phyloP scores from a whole-genome alignment of 1,140 invertebrate genomes.

The Dreissena polymorpha region DNA sequence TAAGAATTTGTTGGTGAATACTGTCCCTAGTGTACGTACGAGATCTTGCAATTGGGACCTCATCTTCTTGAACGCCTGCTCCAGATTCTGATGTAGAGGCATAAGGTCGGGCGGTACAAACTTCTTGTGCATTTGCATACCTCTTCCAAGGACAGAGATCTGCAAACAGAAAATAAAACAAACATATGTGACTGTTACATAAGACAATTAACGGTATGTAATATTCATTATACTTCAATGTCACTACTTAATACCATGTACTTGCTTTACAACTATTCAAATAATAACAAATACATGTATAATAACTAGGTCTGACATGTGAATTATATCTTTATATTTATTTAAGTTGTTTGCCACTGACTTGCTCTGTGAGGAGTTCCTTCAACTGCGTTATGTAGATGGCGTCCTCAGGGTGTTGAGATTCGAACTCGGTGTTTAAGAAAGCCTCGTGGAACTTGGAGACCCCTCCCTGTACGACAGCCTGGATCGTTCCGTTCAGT shows the following conservation, averaged over 20 bases:
- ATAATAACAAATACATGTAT: too few relatives aligned
- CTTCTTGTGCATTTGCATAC: constrained; percentile 89
- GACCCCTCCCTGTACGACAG: constrained; percentile 75
- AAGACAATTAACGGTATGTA: too few relatives aligned
- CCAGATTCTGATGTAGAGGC: constrained; percentile 91
- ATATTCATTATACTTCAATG: too few relatives aligned
- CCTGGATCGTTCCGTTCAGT: constrained; percentile 80
- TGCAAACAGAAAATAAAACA: constrained; percentile 65
- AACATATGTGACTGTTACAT: too few relatives aligned
- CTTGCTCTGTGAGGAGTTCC: constrained; percentile 64
- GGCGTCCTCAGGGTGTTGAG: constrained; percentile 65
- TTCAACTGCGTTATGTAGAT: constrained; percentile 65
- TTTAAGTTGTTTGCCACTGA: constrained; percentile 28
- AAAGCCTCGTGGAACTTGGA: constrained; percentile 77
- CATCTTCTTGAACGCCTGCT: constrained; percentile 91
- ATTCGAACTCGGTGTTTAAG: constrained; percentile 69
- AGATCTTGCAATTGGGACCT: constrained; percentile 84
- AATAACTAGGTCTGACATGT: too few relatives aligned
- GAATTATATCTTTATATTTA: too few relatives aligned
- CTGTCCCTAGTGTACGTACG: constrained; percentile 10
- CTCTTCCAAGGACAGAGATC: constrained; percentile 88
- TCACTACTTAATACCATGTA: too few relatives aligned
- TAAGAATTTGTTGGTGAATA: too few relatives aligned
- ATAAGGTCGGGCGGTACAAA: constrained; percentile 90
- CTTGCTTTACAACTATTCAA: too few relatives aligned